Conservation (phyloP, 1,140 invertebrate genomes). For the Sitobion miscanthi region DNA sequence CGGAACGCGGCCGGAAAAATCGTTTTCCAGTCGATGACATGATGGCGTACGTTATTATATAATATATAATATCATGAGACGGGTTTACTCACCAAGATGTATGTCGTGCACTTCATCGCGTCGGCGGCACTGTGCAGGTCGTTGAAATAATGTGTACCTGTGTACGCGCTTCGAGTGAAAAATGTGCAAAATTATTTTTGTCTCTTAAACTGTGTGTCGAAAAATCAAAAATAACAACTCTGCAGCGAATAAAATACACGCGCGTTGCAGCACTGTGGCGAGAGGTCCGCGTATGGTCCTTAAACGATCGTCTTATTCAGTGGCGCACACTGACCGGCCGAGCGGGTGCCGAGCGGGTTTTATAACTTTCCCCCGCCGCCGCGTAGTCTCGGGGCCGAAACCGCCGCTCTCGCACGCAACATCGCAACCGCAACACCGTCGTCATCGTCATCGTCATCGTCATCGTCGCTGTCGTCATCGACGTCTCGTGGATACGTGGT, state of each 20-base stretch:
- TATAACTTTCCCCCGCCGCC: constrained; percentile 56
- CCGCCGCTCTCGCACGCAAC: neutral
- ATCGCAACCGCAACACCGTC: neutral
- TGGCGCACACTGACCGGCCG: constrained; percentile 33
- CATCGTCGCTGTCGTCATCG: neutral
- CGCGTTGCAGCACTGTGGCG: neutral
- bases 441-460: neutral
- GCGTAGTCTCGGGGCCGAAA: neutral
- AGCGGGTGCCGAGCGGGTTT: constrained; percentile 17
- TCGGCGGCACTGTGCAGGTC: neutral
- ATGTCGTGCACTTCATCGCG: constrained; percentile 23
- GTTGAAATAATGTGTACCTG: neutral
- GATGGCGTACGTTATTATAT: neutral
- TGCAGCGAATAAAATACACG: neutral
- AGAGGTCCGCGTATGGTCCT: constrained; percentile 34
- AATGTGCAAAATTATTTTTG: neutral
- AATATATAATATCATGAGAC: neutral
- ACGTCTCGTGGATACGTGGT: neutral
- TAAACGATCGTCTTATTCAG: constrained; percentile 33
- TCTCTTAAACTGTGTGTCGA: neutral
- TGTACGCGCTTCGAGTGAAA: neutral
- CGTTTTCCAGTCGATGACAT: neutral
- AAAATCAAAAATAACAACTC: neutral
- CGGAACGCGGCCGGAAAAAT: neutral
- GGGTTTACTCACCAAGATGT: constrained; percentile 34